Percentiles rank a stretch among this genome's conserved stretches.
Conservation (phyloP, 2,113 vertebrate genomes). For the Todiramphus chloris region DNA sequence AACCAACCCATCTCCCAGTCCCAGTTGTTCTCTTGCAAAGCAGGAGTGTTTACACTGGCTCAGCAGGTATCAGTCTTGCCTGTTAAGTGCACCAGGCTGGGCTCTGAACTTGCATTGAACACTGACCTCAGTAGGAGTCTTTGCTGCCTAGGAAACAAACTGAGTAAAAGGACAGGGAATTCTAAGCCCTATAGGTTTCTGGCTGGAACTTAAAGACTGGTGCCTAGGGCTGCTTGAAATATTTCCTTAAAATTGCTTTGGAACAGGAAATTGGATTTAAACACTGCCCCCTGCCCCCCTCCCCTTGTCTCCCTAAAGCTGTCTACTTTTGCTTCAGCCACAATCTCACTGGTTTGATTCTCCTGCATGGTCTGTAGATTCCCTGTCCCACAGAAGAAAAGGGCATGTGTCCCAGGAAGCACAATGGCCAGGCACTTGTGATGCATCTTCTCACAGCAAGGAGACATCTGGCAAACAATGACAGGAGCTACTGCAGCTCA, state of each 20-base stretch:
- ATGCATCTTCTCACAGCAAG: background rate
- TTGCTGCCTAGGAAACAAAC: conserved; percentile 12
- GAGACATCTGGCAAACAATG: background rate
- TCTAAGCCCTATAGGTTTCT: background rate
- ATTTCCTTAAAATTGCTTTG: conserved; percentile 1
- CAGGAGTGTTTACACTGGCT: background rate
- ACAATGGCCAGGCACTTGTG: background rate
- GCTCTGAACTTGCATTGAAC: background rate
- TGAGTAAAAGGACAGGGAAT: background rate
- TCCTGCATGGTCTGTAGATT: background rate
- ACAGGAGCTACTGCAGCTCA: background rate
- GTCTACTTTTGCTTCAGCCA: background rate
- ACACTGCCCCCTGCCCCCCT: background rate
- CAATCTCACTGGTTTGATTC: background rate
- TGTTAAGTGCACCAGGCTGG: background rate
- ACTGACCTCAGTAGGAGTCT: background rate
- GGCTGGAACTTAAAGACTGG: background rate
- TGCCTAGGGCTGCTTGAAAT: background rate
- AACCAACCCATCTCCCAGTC: background rate
- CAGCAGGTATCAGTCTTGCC: background rate
- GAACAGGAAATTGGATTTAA: background rate
- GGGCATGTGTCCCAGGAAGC: background rate
- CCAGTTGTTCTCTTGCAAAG: background rate
- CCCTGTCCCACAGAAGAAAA: background rate
- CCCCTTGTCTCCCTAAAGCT: background rate